Evolutionary conservation across 2,113 vertebrate genomes (phyloP), one percentile per base, ranked within the genome.

Genomic region (Apaloderma vittatum): DNA sequence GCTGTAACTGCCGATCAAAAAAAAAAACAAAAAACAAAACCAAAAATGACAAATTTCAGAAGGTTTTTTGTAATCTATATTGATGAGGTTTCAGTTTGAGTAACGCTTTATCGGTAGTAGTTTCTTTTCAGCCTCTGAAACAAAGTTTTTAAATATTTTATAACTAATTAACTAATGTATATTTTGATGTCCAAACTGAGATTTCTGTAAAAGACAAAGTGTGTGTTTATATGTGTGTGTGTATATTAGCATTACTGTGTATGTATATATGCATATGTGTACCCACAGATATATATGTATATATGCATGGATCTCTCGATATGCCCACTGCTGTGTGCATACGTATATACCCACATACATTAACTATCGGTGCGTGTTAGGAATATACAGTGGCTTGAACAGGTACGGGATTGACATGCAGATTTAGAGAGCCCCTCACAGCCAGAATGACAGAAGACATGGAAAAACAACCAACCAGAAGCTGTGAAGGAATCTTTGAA

Each of bases 91-190:
- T 95, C 92, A 96, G 95, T 96, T 91, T 92, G 95, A 97, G 93
- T 96, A 97, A 98, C 86, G 96, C 96, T 98, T 98, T 98, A 98
- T 96, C 77, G 58, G 96, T 97, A 95, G 96, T 82, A 96, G 73
- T 98, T 98, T 95, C 95, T 98, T 98, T 98, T 93, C 95, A 96
- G 94, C 91, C 92, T 98, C 98, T 95, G 79, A 98, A 98, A 98
- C 96, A 97, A 96, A 98, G 96, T 98, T 98, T 98, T 98, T 86
- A 98, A 98, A 98, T 97, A 97, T 98, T 98, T 98, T 98, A 98
- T 98, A 98, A 97, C 96, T 96, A 79, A 93, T 86, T 83, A 96
- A 92, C 63, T 97, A 89, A 98, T 97, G 97, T 98, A 97, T 98
- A 98, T 98, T 98, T 98, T 98, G 97, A 97, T 97, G 98, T 98